These are phyloP conservation scores for Corapipo altera DNA, from an alignment of 2,113 vertebrate genomes.

Conservation along the genomic window DNA sequence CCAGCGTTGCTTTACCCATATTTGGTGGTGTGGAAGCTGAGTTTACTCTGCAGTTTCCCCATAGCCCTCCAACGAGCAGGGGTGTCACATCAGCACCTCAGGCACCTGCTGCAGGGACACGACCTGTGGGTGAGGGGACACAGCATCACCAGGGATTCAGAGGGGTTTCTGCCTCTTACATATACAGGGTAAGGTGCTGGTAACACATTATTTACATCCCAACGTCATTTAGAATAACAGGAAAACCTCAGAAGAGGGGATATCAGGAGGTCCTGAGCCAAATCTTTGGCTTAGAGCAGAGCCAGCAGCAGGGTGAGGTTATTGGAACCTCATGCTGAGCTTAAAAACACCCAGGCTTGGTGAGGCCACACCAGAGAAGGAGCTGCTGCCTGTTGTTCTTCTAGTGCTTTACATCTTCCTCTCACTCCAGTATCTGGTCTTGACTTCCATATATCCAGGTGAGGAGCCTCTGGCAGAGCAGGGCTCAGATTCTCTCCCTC, in stretches of 20 bases:
- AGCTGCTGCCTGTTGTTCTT: not conserved
- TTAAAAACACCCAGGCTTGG: not conserved
- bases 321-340: not conserved
- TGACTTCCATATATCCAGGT: not conserved
- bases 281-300: not conserved
- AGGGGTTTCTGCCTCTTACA: not conserved
- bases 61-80: conserved; percentile 45
- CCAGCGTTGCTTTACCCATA: conserved; percentile 78
- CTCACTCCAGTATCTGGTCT: not conserved
- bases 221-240: not conserved
- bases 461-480: not conserved
- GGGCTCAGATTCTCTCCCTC: not conserved
- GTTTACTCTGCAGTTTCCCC: conserved; percentile 94
- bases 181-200: not conserved
- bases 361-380: not conserved
- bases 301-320: not conserved
- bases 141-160: not conserved
- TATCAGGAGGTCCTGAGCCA: not conserved
- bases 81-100: not conserved
- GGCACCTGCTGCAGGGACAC: not conserved
- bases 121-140: not conserved
- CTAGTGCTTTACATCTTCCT: not conserved
- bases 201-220: not conserved
- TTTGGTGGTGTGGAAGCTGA: conserved; percentile 76
- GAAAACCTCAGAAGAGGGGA: not conserved